These are phyloP conservation scores for Perdita meconis DNA, from an alignment of 2,888 invertebrate species.

Conservation along the genomic window DNA sequence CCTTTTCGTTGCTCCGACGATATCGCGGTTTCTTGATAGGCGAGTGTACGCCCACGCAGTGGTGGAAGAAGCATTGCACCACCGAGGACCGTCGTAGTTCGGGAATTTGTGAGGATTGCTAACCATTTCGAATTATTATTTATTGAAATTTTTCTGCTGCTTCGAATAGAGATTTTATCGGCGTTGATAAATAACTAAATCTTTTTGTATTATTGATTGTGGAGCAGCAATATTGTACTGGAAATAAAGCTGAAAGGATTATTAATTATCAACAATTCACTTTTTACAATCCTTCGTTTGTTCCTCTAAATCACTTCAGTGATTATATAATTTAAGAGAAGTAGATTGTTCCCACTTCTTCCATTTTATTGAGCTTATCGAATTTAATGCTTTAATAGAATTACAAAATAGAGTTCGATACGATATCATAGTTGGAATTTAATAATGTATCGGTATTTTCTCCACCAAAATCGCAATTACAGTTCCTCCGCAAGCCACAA, in stretches of 20 bases:
- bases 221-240: background rate
- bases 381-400: background rate
- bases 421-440: no score
- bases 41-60: constrained; percentile 24
- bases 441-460: no score
- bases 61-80: constrained; percentile 3
- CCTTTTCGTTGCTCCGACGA: background rate
- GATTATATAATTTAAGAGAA: no score
- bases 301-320: no score
- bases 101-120: no score
- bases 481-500: background rate
- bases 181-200: background rate
- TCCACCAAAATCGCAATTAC: background rate
- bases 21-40: constrained; percentile 45
- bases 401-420: background rate
- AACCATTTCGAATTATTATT: no score
- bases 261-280: no score
- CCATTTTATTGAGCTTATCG: no score
- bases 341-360: no score
- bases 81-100: no score
- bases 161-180: background rate
- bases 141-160: background rate
- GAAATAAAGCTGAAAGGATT: no score
- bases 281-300: no score
- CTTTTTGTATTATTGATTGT: background rate